phyloP scores from a whole-genome alignment of 2,113 vertebrate genomes.

The Cepphus grylle region DNA sequence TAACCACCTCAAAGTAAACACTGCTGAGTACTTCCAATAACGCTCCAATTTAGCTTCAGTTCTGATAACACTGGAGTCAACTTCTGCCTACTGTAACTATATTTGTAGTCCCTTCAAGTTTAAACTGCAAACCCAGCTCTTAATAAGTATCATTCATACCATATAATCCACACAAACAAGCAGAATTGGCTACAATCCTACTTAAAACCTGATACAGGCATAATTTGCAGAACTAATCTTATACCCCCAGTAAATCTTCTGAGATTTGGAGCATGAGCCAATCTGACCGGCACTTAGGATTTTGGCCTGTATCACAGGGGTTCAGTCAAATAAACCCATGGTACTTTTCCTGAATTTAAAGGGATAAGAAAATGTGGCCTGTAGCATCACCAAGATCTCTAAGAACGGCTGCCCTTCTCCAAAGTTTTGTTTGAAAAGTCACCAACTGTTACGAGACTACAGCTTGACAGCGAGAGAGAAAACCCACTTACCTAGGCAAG shows the following conservation, averaged over 20 bases:
- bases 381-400: not conserved
- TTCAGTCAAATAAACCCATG: not conserved
- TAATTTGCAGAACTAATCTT: not conserved
- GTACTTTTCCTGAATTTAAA: not conserved
- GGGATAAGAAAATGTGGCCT: not conserved
- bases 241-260: rapidly evolving
- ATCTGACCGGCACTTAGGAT: not conserved
- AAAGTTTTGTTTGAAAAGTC: not conserved
- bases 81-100: not conserved
- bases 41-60: not conserved
- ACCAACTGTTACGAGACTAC: not conserved
- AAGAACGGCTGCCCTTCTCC: not conserved
- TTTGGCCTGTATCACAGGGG: not conserved
- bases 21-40: not conserved
- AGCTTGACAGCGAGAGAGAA: not conserved
- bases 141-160: not conserved
- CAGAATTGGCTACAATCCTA: not conserved
- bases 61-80: not conserved
- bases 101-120: not conserved
- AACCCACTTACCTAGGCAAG: not conserved
- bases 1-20: not conserved
- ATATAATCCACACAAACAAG: not conserved
- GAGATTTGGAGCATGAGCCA: not conserved
- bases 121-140: not conserved
- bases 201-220: not conserved